Percentiles rank a stretch among this genome's conserved stretches.
phyloP scores from a whole-genome alignment of 2,888 invertebrate genomes.

The Diaphora mendica region DNA sequence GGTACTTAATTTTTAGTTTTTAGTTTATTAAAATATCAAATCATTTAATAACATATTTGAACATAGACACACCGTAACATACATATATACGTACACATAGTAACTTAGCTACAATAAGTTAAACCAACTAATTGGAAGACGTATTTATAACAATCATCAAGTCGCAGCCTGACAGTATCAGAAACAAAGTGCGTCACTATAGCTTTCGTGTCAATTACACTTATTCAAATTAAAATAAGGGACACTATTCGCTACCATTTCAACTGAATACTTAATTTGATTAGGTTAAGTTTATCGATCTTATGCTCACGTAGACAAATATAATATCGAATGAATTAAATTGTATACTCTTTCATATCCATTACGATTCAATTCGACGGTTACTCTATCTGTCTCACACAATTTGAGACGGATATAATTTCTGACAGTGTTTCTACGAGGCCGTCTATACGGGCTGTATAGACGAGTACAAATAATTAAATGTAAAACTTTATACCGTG shows the following conservation, averaged over 20 bases:
- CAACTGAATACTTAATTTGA: slow-evolving; percentile 64
- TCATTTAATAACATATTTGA: too few species aligned
- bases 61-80: too few species aligned
- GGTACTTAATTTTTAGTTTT: neutral
- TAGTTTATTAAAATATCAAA: too few species aligned
- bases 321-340: neutral
- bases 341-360: neutral
- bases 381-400: neutral
- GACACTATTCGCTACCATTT: slow-evolving; percentile 57
- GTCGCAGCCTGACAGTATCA: slow-evolving; percentile 43
- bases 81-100: too few species aligned
- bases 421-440: too few species aligned
- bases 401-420: neutral
- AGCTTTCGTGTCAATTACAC: slow-evolving; percentile 74
- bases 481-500: neutral
- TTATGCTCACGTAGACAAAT: neutral
- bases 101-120: neutral
- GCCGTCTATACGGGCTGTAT: too few species aligned
- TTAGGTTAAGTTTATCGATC: slow-evolving; percentile 52
- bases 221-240: slow-evolving; percentile 71
- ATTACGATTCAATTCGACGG: neutral
- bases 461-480: neutral
- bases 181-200: slow-evolving; percentile 70
- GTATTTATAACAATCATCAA: slow-evolving; percentile 22
- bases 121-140: slow-evolving; percentile 24